Evolutionary conservation across 1,140 invertebrate species (phyloP).

Genomic region (Orchestia grillus): DNA sequence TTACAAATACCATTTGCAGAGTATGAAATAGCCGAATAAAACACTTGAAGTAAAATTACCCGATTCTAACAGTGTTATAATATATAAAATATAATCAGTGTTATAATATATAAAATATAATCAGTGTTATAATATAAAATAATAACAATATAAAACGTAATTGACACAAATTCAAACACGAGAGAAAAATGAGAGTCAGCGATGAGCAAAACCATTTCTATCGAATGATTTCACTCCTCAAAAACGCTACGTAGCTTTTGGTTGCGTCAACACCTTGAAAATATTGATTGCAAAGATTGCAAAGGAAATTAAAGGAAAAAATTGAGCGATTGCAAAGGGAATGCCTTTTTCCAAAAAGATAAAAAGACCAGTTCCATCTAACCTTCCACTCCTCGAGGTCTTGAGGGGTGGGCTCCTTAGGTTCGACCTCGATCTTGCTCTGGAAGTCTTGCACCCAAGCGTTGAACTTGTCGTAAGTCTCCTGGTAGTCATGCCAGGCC

Average conservation of each 20-base stretch:
- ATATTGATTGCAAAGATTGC: too few species aligned
- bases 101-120: too few species aligned
- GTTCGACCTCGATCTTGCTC: slow-evolving; percentile 79
- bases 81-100: too few species aligned
- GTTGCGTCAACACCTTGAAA: not conserved
- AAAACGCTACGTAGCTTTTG: not conserved
- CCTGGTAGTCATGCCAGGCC: slow-evolving; percentile 88
- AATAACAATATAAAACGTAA: not conserved
- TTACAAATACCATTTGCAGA: not conserved
- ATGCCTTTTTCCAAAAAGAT: not conserved
- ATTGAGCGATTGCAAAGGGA: too few species aligned
- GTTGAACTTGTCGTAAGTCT: slow-evolving; percentile 80
- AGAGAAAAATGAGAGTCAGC: not conserved
- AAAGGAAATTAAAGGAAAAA: too few species aligned
- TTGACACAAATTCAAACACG: not conserved
- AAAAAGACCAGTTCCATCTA: slow-evolving; percentile 21
- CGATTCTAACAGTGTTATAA: too few species aligned
- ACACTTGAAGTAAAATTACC: not conserved
- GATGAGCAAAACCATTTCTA: not conserved
- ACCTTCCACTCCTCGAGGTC: slow-evolving; percentile 82
- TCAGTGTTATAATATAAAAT: not conserved
- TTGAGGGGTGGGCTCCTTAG: slow-evolving; percentile 80
- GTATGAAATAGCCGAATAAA: not conserved
- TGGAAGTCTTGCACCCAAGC: slow-evolving; percentile 85
- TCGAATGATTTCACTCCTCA: not conserved